Evolutionary conservation across 2,888 invertebrate species (phyloP), one percentile per base, ranked within the genome.

Genomic region (Coelinius sp.): DNA sequence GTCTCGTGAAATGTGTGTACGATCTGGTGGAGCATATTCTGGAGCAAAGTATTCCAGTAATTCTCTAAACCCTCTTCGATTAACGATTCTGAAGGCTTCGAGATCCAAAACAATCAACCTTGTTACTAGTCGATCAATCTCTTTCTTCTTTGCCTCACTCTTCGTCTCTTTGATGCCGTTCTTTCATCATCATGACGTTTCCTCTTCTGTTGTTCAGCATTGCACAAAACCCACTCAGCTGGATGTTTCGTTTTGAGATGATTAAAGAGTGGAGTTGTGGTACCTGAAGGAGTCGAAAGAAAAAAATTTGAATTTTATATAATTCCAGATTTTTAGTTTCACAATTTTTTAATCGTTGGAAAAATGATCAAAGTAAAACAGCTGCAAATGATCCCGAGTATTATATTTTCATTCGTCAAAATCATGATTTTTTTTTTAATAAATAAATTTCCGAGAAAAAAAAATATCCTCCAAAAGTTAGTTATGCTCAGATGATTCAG

Each of bases 31-130:
- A 17, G 46, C 46, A 27, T 69, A 69, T 12, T 62, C 62, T 17
- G 69, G 69, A n/a, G 25, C 62, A 4, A 46, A n/a, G 12, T 46
- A 49, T 24, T n/a, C 52, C 27, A 69, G 22, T 7, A 69, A 22
- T 24, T 44, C 35, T 2, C 27, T 46, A 41, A 70, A 65, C 8
- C 70, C 71, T 22, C 38, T 31, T 31, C 64, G 25, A 20, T 70
- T 31, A 10, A 65, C 35, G 49, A 49, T 25, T 12, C 20, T 17
- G 25, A 31, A 70, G n/a, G 65, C 64, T 22, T 53, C 31, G 5
- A 70, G n/a, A 65, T 70, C 70, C 22, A 70, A 20, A 25, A 49
- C 70, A 25, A 70, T 70, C 70, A 70, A 63, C 27, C 63, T 31
- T 22, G 35, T 38, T 2, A 70, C 14, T 2, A 52, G 20, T 41